Percentiles rank a stretch among this genome's conserved stretches.
phyloP scores from a whole-genome alignment of 2,113 vertebrate species.

The Dicrurus megarhynchus region DNA sequence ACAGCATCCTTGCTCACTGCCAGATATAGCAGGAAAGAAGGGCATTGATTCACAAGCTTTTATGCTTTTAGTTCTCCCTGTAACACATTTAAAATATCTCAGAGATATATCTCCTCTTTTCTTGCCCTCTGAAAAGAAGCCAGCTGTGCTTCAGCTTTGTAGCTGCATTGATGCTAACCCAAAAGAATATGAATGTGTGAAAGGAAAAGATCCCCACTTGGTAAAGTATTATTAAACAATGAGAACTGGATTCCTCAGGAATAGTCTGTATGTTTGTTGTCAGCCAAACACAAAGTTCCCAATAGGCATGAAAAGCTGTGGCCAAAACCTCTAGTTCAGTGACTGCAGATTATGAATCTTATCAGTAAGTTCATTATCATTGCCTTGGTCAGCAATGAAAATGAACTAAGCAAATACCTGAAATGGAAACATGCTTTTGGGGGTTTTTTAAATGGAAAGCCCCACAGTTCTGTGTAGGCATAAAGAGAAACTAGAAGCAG shows the following conservation, averaged over 20 bases:
- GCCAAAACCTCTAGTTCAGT: not conserved
- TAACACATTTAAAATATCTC: not conserved
- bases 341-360: not conserved
- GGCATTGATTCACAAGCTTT: not conserved
- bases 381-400: not conserved
- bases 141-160: not conserved
- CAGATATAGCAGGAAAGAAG: not conserved
- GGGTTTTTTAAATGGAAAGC: not conserved
- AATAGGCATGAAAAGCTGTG: not conserved
- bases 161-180: not conserved
- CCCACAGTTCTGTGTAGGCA: not conserved
- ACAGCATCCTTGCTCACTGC: not conserved
- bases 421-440: not conserved
- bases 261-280: not conserved
- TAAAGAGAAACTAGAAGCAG: not conserved
- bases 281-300: not conserved
- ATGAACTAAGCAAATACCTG: not conserved
- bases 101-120: not conserved
- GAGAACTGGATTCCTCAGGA: not conserved
- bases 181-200: not conserved
- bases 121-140: not conserved
- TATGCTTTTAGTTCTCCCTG: not conserved
- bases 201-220: not conserved
- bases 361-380: not conserved
- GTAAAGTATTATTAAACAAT: not conserved